Evolutionary conservation across 2,797 vertebrate species (phyloP).

Genomic region (Pseudochromis fuscus): DNA sequence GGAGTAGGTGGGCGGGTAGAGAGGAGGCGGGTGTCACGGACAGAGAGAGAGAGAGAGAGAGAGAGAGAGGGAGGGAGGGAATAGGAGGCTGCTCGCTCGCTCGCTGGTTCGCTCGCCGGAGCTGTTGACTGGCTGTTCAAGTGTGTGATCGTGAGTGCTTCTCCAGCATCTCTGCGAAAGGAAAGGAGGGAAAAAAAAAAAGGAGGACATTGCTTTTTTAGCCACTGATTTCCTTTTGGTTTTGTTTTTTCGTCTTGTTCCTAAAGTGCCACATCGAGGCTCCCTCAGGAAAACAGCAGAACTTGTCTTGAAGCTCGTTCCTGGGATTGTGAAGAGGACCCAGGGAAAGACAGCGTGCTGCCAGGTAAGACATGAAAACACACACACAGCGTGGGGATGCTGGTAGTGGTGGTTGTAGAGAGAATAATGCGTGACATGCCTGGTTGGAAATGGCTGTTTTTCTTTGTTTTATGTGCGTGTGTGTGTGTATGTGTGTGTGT

Average conservation of each 20-base stretch:
- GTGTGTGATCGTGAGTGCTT: slow-evolving; percentile 75
- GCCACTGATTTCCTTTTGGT: slow-evolving; percentile 38
- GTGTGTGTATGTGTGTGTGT: slow-evolving; percentile 23
- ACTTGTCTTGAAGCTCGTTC: slow-evolving; percentile 60
- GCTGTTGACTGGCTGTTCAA: slow-evolving; percentile 71
- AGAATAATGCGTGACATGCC: slow-evolving; percentile 19
- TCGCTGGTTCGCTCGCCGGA: slow-evolving; percentile 59
- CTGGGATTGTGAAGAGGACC: slow-evolving; percentile 77
- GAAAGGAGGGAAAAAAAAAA: slow-evolving; percentile 6
- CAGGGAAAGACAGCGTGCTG: slow-evolving; percentile 70
- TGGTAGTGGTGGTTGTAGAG: slow-evolving; percentile 30
- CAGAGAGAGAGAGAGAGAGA: slow-evolving; percentile 51
- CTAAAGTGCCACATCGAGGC: slow-evolving; percentile 64
- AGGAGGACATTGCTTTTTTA: slow-evolving; percentile 65
- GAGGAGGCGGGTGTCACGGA: slow-evolving; percentile 75
- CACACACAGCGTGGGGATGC: slow-evolving; percentile 7
- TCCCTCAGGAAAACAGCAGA: slow-evolving; percentile 49
- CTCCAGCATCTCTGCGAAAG: slow-evolving; percentile 62
- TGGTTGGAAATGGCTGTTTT: slow-evolving; percentile 33
- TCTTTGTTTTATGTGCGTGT: slow-evolving; percentile 13
- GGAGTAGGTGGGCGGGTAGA: slow-evolving; percentile 83
- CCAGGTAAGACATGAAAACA: slow-evolving; percentile 74
- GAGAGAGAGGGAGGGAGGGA: slow-evolving; percentile 46
- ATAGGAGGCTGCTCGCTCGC: slow-evolving; percentile 64
- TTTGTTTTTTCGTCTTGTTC: slow-evolving; percentile 36